Percentiles rank a stretch among this genome's conserved stretches.
These are phyloP conservation scores for Cyprinodon tularosa DNA, from an alignment of 2,113 vertebrate species.

Conservation along the genomic window DNA sequence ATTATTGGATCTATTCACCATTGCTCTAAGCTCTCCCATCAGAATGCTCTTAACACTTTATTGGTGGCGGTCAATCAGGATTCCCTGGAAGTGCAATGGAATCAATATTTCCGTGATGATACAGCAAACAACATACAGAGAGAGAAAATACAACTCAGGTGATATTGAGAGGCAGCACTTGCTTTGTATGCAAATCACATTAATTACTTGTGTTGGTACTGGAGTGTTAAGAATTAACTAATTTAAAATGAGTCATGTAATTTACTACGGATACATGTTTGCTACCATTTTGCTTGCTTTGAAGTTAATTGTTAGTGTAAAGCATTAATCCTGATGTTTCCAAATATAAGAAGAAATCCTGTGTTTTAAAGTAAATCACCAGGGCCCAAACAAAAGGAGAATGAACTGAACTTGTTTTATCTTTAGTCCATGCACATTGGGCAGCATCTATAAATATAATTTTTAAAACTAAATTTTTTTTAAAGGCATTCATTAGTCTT, in stretches of 20 bases:
- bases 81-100: slow-evolving; percentile 54
- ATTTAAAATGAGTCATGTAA: slow-evolving; percentile 21
- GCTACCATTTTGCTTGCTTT: slow-evolving; percentile 14
- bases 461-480: not conserved
- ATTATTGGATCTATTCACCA: slow-evolving; percentile 39
- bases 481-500: too few species aligned
- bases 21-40: slow-evolving; percentile 45
- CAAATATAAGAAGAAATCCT: slow-evolving; percentile 4
- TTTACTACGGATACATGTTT: not conserved
- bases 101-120: slow-evolving; percentile 57
- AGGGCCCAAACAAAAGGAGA: not conserved
- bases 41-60: slow-evolving; percentile 61
- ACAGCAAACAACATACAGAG: slow-evolving; percentile 13
- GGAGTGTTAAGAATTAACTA: slow-evolving; percentile 25
- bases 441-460: not conserved
- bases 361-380: slow-evolving; percentile 34
- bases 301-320: slow-evolving; percentile 18
- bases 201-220: slow-evolving; percentile 18
- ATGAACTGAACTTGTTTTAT: not conserved
- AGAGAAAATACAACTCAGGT: slow-evolving; percentile 4
- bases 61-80: slow-evolving; percentile 53
- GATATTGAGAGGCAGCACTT: slow-evolving; percentile 22
- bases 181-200: slow-evolving; percentile 39
- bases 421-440: not conserved
- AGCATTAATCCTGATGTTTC: slow-evolving; percentile 34